phyloP scores from a whole-genome alignment of 1,140 invertebrate genomes.

The Zaprionus vittiger region DNA sequence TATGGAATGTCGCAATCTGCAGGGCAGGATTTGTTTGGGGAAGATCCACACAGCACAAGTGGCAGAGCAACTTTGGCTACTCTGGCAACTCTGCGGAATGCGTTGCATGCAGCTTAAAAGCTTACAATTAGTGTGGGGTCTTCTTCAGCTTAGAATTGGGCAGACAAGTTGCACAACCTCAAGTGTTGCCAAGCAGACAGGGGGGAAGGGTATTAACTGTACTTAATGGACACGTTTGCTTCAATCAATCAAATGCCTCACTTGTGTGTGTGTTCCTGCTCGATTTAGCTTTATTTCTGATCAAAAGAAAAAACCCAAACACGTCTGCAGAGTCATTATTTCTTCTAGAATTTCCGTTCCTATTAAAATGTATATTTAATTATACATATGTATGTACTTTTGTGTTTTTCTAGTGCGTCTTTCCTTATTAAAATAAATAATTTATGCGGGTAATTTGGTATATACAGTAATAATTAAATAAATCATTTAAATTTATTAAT shows the following conservation, averaged over 20 bases:
- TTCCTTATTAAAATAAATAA: too few species aligned
- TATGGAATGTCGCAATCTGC: constrained; percentile 47
- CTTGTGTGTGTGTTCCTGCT: background rate
- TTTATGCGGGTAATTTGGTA: too few species aligned
- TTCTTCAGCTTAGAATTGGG: constrained; percentile 18
- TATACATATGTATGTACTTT: too few species aligned
- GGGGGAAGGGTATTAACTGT: constrained; percentile 5
- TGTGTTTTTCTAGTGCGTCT: too few species aligned
- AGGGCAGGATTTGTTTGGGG: constrained; percentile 34
- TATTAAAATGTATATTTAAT: background rate
- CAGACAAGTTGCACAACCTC: constrained; percentile 5
- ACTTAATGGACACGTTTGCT: background rate
- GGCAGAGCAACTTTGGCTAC: background rate
- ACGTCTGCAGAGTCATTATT: background rate
- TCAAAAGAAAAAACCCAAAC: background rate
- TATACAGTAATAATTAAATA: too few species aligned
- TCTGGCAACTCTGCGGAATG: constrained; percentile 10
- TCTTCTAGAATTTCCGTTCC: background rate
- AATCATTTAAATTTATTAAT: too few species aligned
- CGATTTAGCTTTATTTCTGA: background rate
- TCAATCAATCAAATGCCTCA: background rate
- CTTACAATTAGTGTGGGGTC: constrained; percentile 46
- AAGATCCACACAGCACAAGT: background rate
- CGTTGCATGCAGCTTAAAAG: constrained; percentile 39
- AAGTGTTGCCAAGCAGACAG: background rate